Conservation (phyloP, 2,797 vertebrate species). For the Lemur catta region DNA sequence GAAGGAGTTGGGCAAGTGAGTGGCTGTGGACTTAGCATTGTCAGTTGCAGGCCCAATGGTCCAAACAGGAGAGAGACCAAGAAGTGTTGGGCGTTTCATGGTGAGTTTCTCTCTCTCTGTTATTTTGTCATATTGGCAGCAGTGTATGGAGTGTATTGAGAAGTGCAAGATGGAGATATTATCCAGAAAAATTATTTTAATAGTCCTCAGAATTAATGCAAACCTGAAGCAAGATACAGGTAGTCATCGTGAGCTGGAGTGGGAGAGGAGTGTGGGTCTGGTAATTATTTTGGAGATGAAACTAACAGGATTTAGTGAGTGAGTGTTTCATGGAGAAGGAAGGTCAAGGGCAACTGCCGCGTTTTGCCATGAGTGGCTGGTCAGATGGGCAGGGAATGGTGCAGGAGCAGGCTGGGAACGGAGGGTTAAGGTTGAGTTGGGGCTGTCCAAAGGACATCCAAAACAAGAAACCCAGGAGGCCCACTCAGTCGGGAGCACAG, state of each 20-base stretch:
- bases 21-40: fast-evolving
- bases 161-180: no score
- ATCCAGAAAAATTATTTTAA: not conserved
- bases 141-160: not conserved
- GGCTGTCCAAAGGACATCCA: not conserved
- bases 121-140: not conserved
- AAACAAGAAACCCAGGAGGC: not conserved
- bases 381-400: fast-evolving
- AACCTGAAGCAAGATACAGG: not conserved
- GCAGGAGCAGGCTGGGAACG: not conserved
- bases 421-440: no score
- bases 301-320: not conserved
- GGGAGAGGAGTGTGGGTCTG: not conserved
- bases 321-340: not conserved
- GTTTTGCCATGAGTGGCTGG: not conserved
- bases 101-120: not conserved
- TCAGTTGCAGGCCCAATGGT: not conserved
- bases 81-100: not conserved
- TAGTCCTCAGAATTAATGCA: not conserved
- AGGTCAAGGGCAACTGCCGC: not conserved
- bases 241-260: not conserved
- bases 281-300: not conserved
- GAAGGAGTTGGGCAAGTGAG: not conserved
- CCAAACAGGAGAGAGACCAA: not conserved
- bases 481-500: not conserved